These are phyloP conservation scores for Pseudomugil gertrudae DNA, from an alignment of 2,797 vertebrate species.

Conservation along the genomic window DNA sequence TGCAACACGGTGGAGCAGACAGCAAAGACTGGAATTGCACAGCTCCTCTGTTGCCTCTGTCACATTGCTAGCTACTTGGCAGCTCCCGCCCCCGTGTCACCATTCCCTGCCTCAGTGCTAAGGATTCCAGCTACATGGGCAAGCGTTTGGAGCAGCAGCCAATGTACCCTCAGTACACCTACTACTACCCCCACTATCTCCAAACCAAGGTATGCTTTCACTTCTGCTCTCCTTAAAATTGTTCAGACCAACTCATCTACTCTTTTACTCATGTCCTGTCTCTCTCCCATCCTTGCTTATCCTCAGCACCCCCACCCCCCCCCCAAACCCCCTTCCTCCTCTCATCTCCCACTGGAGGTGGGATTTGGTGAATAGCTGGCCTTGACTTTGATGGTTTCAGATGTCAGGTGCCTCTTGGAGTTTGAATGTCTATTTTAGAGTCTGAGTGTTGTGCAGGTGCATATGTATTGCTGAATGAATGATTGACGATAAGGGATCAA, in stretches of 20 bases:
- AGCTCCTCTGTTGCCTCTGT: constrained; percentile 48
- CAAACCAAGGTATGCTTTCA: constrained; percentile 92
- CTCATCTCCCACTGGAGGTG: constrained; percentile 65
- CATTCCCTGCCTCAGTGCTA: constrained; percentile 90
- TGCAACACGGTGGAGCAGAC: constrained; percentile 51
- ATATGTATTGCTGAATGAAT: constrained; percentile 31
- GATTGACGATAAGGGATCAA: constrained; percentile 55
- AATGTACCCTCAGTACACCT: constrained; percentile 99
- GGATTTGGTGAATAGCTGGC: constrained; percentile 71
- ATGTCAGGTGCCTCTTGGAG: constrained; percentile 64
- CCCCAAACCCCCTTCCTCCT: constrained; percentile 6
- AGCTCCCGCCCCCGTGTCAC: constrained; percentile 73
- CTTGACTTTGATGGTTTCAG: constrained; percentile 68
- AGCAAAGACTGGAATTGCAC: constrained; percentile 59
- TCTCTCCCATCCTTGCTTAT: constrained; percentile 22
- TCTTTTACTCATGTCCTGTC: constrained; percentile 35
- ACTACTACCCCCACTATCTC: constrained; percentile 98
- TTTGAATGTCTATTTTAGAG: constrained; percentile 59
- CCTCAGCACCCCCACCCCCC: not conserved
- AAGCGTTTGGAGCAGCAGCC: constrained; percentile 98
- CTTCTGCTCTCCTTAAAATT: constrained; percentile 46
- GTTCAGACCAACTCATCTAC: constrained; percentile 49
- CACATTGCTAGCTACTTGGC: constrained; percentile 63
- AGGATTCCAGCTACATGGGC: constrained; percentile 99
- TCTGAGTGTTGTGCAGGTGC: constrained; percentile 18